phyloP scores from a whole-genome alignment of 2,113 vertebrate species.

The Bathybates hornii region DNA sequence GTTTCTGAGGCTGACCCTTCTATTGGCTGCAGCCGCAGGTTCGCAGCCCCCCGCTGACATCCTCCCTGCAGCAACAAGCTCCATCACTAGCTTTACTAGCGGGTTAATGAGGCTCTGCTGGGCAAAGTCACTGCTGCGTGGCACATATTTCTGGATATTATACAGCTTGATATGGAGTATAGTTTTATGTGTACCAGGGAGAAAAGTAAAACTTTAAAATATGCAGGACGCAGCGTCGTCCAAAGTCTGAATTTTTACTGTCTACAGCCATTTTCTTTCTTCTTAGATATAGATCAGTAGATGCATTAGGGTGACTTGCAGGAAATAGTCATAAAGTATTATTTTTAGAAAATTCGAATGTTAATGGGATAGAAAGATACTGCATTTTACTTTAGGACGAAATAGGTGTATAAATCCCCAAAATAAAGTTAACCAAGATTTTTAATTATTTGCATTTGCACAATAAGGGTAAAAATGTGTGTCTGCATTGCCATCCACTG shows the following conservation, averaged over 20 bases:
- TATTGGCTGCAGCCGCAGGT: constrained; percentile 8
- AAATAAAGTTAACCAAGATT: background rate
- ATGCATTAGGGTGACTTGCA: background rate
- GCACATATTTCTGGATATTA: background rate
- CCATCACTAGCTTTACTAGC: constrained; percentile 24
- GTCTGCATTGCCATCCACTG: background rate
- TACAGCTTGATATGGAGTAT: background rate
- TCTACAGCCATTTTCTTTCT: background rate
- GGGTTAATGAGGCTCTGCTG: constrained; percentile 43
- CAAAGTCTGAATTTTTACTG: background rate
- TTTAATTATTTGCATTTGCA: background rate
- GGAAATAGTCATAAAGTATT: background rate
- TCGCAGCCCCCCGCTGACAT: constrained; percentile 13
- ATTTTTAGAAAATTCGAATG: background rate
- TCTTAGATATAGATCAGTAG: background rate
- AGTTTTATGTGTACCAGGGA: background rate
- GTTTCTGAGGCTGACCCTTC: constrained; percentile 31
- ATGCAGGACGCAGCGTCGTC: background rate
- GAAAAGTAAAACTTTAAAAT: background rate
- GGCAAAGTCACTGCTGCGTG: background rate
- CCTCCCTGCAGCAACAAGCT: background rate
- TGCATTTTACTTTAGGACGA: background rate
- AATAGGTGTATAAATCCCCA: background rate
- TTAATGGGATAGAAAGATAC: background rate
- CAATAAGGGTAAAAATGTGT: background rate